Evolutionary conservation across 2,113 vertebrate genomes (phyloP).

Genomic region (Brachyhypopomus occidentalis): DNA sequence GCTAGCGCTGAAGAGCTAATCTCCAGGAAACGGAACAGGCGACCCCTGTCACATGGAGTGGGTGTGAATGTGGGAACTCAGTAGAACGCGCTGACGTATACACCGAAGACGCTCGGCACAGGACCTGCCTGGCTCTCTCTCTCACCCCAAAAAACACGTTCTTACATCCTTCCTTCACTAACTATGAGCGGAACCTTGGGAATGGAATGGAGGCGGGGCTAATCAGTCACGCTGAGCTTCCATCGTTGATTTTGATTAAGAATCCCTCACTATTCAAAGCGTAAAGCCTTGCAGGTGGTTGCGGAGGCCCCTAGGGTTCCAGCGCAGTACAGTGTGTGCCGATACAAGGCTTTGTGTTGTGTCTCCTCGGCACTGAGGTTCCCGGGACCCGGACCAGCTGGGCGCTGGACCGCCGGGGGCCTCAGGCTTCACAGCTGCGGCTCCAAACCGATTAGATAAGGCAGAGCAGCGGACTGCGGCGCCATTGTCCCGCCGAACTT

Average conservation of each 20-base stretch:
- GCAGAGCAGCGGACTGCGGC: conserved; percentile 62
- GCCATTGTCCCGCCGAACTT: conserved; percentile 59
- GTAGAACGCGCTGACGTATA: conserved; percentile 66
- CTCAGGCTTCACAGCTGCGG: conserved; percentile 73
- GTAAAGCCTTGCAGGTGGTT: too few relatives aligned
- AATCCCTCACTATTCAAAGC: background rate
- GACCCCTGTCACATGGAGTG: conserved; percentile 68
- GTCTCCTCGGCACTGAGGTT: conserved; percentile 60
- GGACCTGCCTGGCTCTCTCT: conserved; percentile 58
- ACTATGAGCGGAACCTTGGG: background rate
- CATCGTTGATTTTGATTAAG: background rate
- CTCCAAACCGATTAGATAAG: conserved; percentile 70
- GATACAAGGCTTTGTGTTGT: conserved; percentile 30
- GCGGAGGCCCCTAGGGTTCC: background rate
- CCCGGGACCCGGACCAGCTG: conserved; percentile 74
- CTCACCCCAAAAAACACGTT: background rate
- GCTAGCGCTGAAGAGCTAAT: conserved; percentile 64
- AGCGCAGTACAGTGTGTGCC: conserved; percentile 16
- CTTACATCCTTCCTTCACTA: background rate
- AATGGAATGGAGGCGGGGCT: background rate
- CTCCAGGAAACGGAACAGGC: conserved; percentile 73
- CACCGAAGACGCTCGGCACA: conserved; percentile 65
- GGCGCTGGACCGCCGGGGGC: conserved; percentile 56
- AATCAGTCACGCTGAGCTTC: background rate
- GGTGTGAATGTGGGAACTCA: conserved; percentile 73